Percentiles rank a stretch among this genome's conserved stretches.
These are phyloP conservation scores for Paragorgia papillata DNA, from an alignment of 92 coral and sea anemone species.

Conservation along the genomic window DNA sequence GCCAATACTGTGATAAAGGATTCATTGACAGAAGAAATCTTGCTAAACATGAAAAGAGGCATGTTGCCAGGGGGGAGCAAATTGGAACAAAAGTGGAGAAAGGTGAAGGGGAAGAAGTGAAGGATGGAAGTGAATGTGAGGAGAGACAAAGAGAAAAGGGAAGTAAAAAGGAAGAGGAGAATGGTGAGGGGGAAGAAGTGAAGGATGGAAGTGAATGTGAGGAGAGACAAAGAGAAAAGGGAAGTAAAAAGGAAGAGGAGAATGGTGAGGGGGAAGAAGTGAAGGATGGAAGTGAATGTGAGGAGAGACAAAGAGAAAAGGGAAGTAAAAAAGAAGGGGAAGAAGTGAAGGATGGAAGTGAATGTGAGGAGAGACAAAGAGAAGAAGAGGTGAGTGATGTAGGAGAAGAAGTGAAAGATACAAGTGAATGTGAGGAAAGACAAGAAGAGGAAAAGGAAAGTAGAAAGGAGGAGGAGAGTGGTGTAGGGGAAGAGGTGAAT, in stretches of 20 bases:
- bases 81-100: neutral
- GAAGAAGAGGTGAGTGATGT: neutral
- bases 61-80: neutral
- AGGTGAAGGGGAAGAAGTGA: neutral
- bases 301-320: too few species aligned
- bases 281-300: too few species aligned
- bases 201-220: too few species aligned
- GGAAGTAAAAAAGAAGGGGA: neutral
- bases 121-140: too few species aligned
- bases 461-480: too few species aligned
- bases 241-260: neutral
- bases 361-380: too few species aligned
- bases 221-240: too few species aligned
- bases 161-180: neutral
- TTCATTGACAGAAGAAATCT: constrained; percentile 92
- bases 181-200: neutral
- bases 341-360: too few species aligned
- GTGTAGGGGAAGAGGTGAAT: too few species aligned
- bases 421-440: neutral
- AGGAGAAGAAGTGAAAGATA: neutral
- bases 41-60: constrained; percentile 39
- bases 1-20: constrained; percentile 89
- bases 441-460: too few species aligned
- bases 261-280: neutral
- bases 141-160: too few species aligned